Percentiles rank a stretch among this genome's conserved stretches.
phyloP scores from a whole-genome alignment of 2,888 invertebrate genomes.

The Lissocephala sabroskyi region DNA sequence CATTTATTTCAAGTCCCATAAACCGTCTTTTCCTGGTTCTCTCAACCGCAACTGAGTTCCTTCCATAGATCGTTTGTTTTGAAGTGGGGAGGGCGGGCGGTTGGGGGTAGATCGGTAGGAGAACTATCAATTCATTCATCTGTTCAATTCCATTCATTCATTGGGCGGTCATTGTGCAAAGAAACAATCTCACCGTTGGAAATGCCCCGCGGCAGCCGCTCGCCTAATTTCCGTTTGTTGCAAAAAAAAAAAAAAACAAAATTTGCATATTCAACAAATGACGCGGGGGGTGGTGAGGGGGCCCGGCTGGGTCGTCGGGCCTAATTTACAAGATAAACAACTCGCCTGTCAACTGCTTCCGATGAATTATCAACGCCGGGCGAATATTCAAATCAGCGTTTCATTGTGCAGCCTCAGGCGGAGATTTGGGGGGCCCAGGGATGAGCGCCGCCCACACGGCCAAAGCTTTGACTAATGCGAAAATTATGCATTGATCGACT shows the following conservation, averaged over 20 bases:
- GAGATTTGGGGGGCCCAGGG: no score
- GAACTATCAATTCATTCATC: constrained; percentile 22
- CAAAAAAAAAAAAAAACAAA: constrained; percentile 23
- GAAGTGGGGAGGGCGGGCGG: no score
- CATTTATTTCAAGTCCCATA: no score
- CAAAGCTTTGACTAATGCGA: constrained; percentile 40
- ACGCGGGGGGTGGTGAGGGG: constrained; percentile 9
- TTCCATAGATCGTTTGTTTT: no score
- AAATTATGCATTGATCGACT: constrained; percentile 44
- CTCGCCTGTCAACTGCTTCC: constrained; percentile 62
- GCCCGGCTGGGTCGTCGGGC: constrained; percentile 24
- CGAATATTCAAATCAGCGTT: constrained; percentile 61
- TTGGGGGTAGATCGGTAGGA: no score
- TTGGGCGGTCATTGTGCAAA: constrained; percentile 1
- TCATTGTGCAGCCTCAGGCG: constrained; percentile 32
- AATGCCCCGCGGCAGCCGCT: background rate
- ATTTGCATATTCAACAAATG: constrained; percentile 35
- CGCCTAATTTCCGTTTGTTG: constrained; percentile 53
- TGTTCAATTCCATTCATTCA: constrained; percentile 33
- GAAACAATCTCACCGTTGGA: background rate
- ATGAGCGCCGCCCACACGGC: constrained; percentile 54
- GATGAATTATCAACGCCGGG: constrained; percentile 44
- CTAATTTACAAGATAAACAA: constrained; percentile 62
- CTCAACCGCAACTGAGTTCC: no score
- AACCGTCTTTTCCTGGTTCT: no score